These are phyloP conservation scores for Myripristis jacobus DNA, from an alignment of 2,797 vertebrate species.

Conservation along the genomic window DNA sequence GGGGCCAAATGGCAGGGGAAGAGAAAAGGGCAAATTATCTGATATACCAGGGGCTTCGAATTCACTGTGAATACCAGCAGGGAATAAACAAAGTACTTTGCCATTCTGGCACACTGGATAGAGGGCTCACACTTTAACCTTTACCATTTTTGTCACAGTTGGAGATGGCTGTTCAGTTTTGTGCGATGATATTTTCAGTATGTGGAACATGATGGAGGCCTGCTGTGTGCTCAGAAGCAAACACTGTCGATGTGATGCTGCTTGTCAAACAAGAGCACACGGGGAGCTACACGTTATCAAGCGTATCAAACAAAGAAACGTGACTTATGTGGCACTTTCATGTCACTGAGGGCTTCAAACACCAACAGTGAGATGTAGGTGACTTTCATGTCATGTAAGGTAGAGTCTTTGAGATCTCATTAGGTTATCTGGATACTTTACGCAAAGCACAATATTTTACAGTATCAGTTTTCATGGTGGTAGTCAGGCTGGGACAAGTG, in stretches of 20 bases:
- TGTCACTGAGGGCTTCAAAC: too few relatives aligned
- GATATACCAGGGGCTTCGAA: conserved; percentile 74
- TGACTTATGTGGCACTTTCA: too few relatives aligned
- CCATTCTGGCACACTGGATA: conserved; percentile 52
- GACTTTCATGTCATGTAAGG: not conserved
- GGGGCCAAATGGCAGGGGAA: conserved; percentile 72
- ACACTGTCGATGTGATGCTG: conserved; percentile 12
- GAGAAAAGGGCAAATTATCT: conserved; percentile 74
- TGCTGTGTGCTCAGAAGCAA: conserved; percentile 20
- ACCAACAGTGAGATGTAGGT: too few relatives aligned
- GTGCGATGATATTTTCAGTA: conserved; percentile 58
- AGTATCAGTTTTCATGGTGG: too few relatives aligned
- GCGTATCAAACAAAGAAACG: not conserved
- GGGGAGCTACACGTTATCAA: conserved; percentile 15
- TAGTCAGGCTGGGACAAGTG: too few relatives aligned
- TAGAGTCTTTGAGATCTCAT: not conserved
- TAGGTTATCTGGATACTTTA: conserved; percentile 10
- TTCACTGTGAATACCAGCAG: conserved; percentile 73
- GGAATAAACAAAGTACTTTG: conserved; percentile 73
- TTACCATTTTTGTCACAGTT: conserved; percentile 60
- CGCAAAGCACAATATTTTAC: not conserved
- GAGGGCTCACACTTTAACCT: conserved; percentile 69
- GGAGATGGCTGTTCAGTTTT: conserved; percentile 52
- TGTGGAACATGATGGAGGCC: conserved; percentile 17
- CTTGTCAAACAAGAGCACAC: conserved; percentile 26